A percentile compares a stretch with the other conserved stretches of the same genome.
Conservation (phyloP, 1,140 invertebrate genomes). For the Caerostris extrusa region DNA sequence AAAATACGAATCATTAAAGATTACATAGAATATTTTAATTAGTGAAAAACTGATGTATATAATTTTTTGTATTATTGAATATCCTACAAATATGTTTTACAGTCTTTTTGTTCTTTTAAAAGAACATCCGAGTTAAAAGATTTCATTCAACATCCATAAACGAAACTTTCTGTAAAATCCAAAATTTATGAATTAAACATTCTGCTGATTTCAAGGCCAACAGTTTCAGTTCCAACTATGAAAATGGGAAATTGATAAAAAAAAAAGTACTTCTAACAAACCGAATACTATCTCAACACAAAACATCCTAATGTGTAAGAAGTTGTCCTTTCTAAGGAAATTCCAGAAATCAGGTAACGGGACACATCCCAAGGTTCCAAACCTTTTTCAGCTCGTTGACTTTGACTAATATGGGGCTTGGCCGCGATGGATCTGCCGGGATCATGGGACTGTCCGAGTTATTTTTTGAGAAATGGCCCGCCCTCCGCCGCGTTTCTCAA, state of each 20-base stretch:
- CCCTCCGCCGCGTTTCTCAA: conserved; percentile 34
- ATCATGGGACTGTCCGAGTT: conserved; percentile 35
- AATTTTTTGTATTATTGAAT: too few relatives aligned
- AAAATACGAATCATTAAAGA: too few relatives aligned
- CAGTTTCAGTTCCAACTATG: background rate
- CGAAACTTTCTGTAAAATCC: too few relatives aligned
- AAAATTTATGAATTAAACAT: too few relatives aligned
- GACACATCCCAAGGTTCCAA: background rate
- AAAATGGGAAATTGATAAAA: background rate
- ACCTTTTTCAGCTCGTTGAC: conserved; percentile 51
- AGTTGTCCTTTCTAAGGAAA: background rate
- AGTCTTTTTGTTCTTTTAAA: too few relatives aligned
- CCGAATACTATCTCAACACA: background rate
- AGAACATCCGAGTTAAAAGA: too few relatives aligned
- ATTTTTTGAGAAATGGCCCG: conserved; percentile 66
- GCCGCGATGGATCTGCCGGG: conserved; percentile 31
- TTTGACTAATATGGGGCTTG: conserved; percentile 58
- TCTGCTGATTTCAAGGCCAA: background rate
- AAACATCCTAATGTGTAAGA: background rate
- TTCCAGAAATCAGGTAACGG: background rate
- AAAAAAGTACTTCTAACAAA: background rate
- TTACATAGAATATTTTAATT: too few relatives aligned
- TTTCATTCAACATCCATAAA: too few relatives aligned
- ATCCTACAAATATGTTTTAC: too few relatives aligned
- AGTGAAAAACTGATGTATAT: too few relatives aligned